A percentile compares a stretch with the other conserved stretches of the same genome.
Conservation (phyloP, 2,888 invertebrate genomes). For the Dasypolia templi region DNA sequence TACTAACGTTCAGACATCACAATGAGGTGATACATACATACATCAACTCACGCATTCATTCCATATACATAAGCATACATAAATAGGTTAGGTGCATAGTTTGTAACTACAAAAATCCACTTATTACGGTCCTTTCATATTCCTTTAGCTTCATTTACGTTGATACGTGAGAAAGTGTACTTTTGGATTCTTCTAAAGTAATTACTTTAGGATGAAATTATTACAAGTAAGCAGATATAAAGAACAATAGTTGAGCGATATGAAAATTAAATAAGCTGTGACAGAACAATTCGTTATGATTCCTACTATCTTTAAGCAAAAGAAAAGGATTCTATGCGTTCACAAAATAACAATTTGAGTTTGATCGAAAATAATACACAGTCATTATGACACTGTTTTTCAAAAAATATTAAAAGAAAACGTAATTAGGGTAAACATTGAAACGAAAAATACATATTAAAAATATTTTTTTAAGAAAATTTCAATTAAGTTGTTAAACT, state of each 20-base stretch:
- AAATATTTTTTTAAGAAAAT: background rate
- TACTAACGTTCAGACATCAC: background rate
- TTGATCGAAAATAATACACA: background rate
- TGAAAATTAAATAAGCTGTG: background rate
- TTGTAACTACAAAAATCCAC: background rate
- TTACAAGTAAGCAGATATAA: background rate
- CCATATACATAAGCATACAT: too few species aligned
- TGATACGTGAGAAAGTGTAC: background rate
- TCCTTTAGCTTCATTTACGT: background rate
- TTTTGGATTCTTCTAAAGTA: background rate
- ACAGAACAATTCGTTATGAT: background rate
- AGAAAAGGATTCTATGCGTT: background rate
- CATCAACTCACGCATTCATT: too few species aligned
- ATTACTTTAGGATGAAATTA: background rate
- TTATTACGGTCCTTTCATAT: background rate
- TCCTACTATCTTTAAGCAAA: background rate
- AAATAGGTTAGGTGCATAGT: too few species aligned
- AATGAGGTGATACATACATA: background rate
- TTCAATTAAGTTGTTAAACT: background rate
- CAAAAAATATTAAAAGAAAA: background rate
- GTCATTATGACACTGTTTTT: background rate
- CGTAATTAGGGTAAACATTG: background rate
- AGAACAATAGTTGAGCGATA: background rate
- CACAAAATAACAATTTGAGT: background rate
- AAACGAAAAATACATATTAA: background rate